These are phyloP conservation scores for Xylota sylvarum DNA, from an alignment of 2,888 invertebrate species.

Conservation along the genomic window DNA sequence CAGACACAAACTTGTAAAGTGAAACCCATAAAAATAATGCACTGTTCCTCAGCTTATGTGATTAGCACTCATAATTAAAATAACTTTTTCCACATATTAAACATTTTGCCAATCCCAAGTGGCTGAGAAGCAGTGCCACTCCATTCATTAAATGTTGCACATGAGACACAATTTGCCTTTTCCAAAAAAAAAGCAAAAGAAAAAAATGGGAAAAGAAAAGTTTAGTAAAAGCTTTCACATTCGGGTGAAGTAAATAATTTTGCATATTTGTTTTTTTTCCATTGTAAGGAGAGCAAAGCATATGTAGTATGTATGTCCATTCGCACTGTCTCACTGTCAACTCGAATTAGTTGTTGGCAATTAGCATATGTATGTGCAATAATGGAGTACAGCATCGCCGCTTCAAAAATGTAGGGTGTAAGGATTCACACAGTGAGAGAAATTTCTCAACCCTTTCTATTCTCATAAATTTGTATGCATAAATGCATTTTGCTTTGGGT, in stretches of 20 bases:
- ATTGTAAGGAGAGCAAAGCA: slow-evolving; percentile 17
- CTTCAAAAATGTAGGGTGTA: slow-evolving; percentile 19
- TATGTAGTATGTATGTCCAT: slow-evolving; percentile 50
- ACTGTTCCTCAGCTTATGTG: slow-evolving; percentile 58
- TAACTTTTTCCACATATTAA: slow-evolving; percentile 64
- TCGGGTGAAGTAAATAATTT: slow-evolving; percentile 48
- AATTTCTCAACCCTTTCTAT: neutral
- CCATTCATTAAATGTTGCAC: slow-evolving; percentile 55
- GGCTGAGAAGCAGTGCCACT: slow-evolving; percentile 36
- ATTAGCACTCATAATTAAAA: slow-evolving; percentile 70
- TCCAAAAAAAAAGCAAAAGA: neutral
- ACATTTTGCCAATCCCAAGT: slow-evolving; percentile 60
- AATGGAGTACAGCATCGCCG: slow-evolving; percentile 22
- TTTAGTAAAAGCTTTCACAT: slow-evolving; percentile 46
- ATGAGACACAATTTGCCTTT: slow-evolving; percentile 17
- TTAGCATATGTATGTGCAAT: slow-evolving; percentile 63
- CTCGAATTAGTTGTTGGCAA: slow-evolving; percentile 70
- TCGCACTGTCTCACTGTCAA: slow-evolving; percentile 72
- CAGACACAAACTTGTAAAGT: neutral
- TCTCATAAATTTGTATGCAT: slow-evolving; percentile 50
- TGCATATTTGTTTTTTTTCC: slow-evolving; percentile 25
- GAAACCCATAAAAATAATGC: slow-evolving; percentile 35
- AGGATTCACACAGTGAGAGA: slow-evolving; percentile 22
- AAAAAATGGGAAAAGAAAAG: slow-evolving; percentile 20
- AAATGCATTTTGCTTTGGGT: slow-evolving; percentile 49